These are phyloP conservation scores for Toxotes jaculatrix DNA, from an alignment of 2,113 vertebrate species.

Conservation along the genomic window DNA sequence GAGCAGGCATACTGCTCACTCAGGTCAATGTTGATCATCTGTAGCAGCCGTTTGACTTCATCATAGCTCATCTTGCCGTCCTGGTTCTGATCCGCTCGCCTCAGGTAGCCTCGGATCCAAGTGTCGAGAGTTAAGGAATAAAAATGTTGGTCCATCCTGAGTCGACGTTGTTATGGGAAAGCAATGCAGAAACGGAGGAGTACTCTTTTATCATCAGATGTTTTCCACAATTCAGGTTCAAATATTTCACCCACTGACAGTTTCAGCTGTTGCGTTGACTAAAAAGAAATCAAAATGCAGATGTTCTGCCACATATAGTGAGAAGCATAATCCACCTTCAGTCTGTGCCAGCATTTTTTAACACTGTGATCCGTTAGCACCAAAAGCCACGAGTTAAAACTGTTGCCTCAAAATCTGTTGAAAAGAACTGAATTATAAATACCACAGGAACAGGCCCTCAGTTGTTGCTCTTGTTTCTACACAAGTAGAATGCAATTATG, in stretches of 20 bases:
- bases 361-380: not conserved
- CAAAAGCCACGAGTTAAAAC: not conserved
- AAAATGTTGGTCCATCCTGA: not conserved
- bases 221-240: not conserved
- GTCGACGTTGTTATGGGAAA: too few relatives aligned
- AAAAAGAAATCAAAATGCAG: too few relatives aligned
- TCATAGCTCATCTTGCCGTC: conserved; percentile 97
- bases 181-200: not conserved
- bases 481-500: not conserved
- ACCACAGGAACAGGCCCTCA: not conserved
- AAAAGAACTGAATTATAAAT: not conserved
- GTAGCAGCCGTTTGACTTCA: conserved; percentile 92
- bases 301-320: not conserved
- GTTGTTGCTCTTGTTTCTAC: not conserved
- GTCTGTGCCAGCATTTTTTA: not conserved
- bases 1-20: conserved; percentile 89
- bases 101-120: conserved; percentile 94
- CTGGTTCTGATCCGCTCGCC: conserved; percentile 91
- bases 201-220: not conserved
- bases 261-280: too few relatives aligned
- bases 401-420: not conserved
- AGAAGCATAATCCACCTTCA: not conserved
- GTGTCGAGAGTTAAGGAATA: conserved; percentile 77
- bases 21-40: conserved; percentile 96
- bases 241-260: too few relatives aligned